phyloP scores from a whole-genome alignment of 92 coral and sea anemone species.

The Hydrozoanthus gracilis region DNA sequence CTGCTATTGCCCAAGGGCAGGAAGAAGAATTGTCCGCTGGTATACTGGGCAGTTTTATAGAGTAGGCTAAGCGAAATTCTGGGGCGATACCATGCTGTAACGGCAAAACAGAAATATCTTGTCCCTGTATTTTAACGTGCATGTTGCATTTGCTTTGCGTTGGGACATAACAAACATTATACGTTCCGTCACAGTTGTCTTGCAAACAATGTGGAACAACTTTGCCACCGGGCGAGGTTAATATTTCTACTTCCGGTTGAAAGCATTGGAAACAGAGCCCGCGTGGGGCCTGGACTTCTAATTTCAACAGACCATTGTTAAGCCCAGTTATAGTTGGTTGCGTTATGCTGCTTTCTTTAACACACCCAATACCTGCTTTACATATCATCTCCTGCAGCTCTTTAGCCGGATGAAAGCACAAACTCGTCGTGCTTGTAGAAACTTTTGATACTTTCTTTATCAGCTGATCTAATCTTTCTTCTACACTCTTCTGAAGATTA shows the following conservation, averaged over 20 bases:
- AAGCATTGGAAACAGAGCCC: neutral
- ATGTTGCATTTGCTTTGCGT: neutral
- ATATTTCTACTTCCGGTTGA: neutral
- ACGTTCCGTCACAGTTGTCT: constrained; percentile 31
- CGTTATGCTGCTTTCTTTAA: neutral
- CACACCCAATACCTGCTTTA: neutral
- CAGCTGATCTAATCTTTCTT: neutral
- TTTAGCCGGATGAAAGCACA: constrained; percentile 8
- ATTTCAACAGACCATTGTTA: neutral
- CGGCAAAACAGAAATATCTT: neutral
- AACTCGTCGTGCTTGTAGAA: neutral
- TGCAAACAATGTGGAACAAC: constrained; percentile 3
- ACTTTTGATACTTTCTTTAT: neutral
- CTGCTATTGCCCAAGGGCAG: constrained; percentile 14
- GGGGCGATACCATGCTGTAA: no score
- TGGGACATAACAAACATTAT: neutral
- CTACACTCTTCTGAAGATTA: constrained; percentile 5
- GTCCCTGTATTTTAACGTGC: constrained; percentile 15
- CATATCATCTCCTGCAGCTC: neutral
- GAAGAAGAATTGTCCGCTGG: neutral
- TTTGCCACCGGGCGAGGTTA: neutral
- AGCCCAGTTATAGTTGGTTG: constrained; percentile 7
- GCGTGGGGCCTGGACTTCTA: neutral
- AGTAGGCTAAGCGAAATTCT: neutral
- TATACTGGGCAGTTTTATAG: no score